Conservation (phyloP, 2,113 vertebrate species). For the Coregonus clupeaformis region DNA sequence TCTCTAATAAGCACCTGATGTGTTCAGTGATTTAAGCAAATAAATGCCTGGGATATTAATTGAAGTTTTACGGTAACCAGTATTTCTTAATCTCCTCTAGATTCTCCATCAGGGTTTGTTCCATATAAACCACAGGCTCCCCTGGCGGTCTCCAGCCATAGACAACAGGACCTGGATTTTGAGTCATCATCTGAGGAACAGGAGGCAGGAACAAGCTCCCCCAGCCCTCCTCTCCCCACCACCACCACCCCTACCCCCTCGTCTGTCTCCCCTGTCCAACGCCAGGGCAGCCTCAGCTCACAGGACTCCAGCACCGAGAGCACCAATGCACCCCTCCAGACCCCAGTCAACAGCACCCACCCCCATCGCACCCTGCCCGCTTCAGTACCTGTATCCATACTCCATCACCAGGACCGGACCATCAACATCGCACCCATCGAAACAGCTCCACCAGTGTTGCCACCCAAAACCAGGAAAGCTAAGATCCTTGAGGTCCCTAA, state of each 20-base stretch:
- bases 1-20: too few species aligned
- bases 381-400: conserved; percentile 3
- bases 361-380: conserved; percentile 64
- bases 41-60: too few species aligned
- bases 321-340: conserved; percentile 70
- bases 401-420: conserved; percentile 21
- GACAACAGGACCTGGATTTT: conserved; percentile 67
- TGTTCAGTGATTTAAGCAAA: too few species aligned
- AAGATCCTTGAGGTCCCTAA: conserved; percentile 72
- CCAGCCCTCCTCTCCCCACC: conserved; percentile 53
- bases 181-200: conserved; percentile 80
- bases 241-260: conserved; percentile 57
- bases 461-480: conserved; percentile 65
- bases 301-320: conserved; percentile 81
- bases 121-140: conserved; percentile 33
- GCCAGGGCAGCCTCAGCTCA: conserved; percentile 76
- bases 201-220: conserved; percentile 50
- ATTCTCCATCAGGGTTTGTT: conserved; percentile 46
- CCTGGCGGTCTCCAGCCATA: conserved; percentile 27
- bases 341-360: conserved; percentile 70
- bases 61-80: too few species aligned
- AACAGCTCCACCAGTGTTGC: conserved; percentile 69
- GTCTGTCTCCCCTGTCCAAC: conserved; percentile 56
- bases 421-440: background rate
- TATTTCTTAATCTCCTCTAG: conserved; percentile 35